Evolutionary conservation across 2,888 invertebrate genomes (phyloP).

Genomic region (Clunio marinus): DNA sequence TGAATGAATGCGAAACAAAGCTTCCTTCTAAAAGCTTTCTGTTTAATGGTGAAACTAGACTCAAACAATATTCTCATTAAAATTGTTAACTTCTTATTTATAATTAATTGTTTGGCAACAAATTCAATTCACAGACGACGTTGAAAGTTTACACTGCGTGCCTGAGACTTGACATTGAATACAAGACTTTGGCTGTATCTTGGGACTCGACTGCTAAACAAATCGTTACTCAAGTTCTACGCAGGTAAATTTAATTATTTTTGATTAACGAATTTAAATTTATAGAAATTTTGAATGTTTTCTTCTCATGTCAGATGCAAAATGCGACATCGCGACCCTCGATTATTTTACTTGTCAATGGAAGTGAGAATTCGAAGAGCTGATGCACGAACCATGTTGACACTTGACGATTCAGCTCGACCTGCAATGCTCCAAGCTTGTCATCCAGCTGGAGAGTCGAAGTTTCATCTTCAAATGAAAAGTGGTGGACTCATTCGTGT

Average conservation of each 20-base stretch:
- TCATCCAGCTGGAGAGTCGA: conserved; percentile 89
- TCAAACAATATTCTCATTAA: neutral
- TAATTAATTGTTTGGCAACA: neutral
- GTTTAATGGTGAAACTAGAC: neutral
- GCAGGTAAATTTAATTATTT: conserved; percentile 59
- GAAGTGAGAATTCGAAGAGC: conserved; percentile 84
- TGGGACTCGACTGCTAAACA: conserved; percentile 84
- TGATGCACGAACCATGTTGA: conserved; percentile 74
- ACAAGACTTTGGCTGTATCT: conserved; percentile 88
- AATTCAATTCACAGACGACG: conserved; percentile 71
- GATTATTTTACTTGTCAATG: conserved; percentile 91
- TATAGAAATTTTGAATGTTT: neutral
- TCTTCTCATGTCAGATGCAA: conserved; percentile 57
- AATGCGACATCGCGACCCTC: conserved; percentile 87
- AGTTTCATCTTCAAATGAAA: conserved; percentile 82
- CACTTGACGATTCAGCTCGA: conserved; percentile 80
- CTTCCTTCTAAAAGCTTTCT: neutral
- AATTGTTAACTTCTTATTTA: neutral
- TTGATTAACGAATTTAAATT: neutral
- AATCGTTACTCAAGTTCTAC: conserved; percentile 76
- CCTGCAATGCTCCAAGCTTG: conserved; percentile 90
- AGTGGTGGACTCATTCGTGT: conserved; percentile 89
- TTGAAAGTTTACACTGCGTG: conserved; percentile 88
- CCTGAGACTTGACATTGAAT: conserved; percentile 88
- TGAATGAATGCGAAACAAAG: neutral